Base-by-base conservation (phyloP, 2,888 invertebrate species). In the Opisthograptis luteolata region DNA sequence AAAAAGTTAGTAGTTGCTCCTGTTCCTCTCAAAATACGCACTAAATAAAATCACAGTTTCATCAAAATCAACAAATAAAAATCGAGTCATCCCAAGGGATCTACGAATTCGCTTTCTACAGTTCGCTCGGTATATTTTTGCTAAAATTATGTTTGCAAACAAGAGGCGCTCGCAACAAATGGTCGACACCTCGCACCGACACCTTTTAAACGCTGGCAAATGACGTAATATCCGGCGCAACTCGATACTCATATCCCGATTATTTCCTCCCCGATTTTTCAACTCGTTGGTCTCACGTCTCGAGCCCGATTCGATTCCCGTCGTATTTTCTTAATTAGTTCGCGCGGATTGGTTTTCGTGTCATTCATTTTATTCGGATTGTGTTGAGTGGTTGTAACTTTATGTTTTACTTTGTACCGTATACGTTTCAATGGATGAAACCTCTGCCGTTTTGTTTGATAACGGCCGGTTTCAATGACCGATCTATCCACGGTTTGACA, bases 151-250 rank as follows among this genome's bases (percentile, higher is more conserved):
- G 30, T 35, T 41, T 15, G 24, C 15, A 40, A 43, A 34, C 34
- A 32, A 35, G 22, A 30, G 30, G 24, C 39, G 14, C 17, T 35
- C 24, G 44, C 44, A 22, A 30, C 25, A 25, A 20, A 24, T 30
- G 19, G 34, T 32, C 30, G 22, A 30, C 36, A 42, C 25, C 31
- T 49, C 58, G 52, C 50, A 37, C 58, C 55, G 60, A 69, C 22
- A 67, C 44, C 73, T 78, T 79, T 82, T 76, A 77, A 84, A 76
- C 70, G 75, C 66, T 68, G 63, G 73, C 73, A 77, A 85, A 85
- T 79, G 73, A 81, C 52, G 70, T 76, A 81, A 87, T 87, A 81
- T 87, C 87, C 85, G 79, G 55, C 56, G 60, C 72, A 66, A 74
- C 64, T 73, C 76, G 77, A 78, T 79, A 74, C 71, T 70, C 73